Evolutionary conservation across 2,113 vertebrate genomes (phyloP).

Genomic region (Reinhardtius hippoglossoides): DNA sequence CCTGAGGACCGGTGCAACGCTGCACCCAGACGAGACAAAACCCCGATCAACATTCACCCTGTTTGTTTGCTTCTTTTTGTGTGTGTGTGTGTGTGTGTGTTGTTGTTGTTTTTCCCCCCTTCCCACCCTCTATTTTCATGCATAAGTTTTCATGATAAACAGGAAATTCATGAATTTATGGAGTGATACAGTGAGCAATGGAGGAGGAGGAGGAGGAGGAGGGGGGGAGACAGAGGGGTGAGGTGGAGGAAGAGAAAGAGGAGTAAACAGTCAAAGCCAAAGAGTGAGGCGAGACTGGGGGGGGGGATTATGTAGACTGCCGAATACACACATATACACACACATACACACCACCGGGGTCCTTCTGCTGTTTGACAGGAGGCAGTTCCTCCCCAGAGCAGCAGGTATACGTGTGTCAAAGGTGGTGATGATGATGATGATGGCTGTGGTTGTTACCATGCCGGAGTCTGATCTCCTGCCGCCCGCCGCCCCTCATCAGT

Average conservation of each 20-base stretch:
- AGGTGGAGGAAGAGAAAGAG: constrained; percentile 58
- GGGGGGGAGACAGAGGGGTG: constrained; percentile 47
- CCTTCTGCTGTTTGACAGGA: constrained; percentile 75
- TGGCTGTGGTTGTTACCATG: constrained; percentile 67
- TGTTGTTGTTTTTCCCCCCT: constrained; percentile 62
- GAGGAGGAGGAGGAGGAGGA: constrained; percentile 18
- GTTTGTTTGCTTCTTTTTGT: constrained; percentile 63
- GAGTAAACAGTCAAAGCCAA: constrained; percentile 69
- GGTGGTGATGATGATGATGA: constrained; percentile 42
- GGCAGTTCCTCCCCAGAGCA: constrained; percentile 65
- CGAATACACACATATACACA: constrained; percentile 4
- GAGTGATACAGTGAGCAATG: constrained; percentile 74
- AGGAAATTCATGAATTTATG: constrained; percentile 86
- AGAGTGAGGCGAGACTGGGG: constrained; percentile 55
- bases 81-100: constrained; percentile 4
- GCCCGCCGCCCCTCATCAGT: constrained; percentile 64
- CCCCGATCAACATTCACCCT: constrained; percentile 78
- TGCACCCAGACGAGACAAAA: constrained; percentile 77
- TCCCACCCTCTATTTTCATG: constrained; percentile 77
- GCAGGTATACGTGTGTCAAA: constrained; percentile 49
- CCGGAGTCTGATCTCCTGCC: constrained; percentile 45
- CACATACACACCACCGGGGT: constrained; percentile 28
- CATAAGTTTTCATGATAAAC: constrained; percentile 85
- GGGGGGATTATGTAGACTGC: constrained; percentile 66
- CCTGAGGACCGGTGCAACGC: constrained; percentile 64